Conservation (phyloP, 2,113 vertebrate species). For the Nannobrachium achirus region DNA sequence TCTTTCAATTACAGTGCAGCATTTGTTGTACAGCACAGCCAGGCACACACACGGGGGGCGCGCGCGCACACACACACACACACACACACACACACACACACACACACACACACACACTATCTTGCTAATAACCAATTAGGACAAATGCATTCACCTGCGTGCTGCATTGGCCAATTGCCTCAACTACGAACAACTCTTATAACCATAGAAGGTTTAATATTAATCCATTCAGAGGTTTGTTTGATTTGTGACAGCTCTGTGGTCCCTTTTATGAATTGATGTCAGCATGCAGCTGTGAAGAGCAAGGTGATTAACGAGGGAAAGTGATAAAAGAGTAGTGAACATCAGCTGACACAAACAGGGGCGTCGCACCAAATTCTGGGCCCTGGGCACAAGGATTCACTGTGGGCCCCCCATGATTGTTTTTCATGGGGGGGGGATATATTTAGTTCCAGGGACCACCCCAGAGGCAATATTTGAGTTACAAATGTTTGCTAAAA, state of each 20-base stretch:
- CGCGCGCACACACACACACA: constrained; percentile 8
- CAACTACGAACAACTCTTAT: neutral
- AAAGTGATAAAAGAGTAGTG: constrained; percentile 52
- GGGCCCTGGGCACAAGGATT: too few relatives aligned
- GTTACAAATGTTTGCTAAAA: too few relatives aligned
- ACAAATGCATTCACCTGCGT: constrained; percentile 16
- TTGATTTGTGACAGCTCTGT: constrained; percentile 11
- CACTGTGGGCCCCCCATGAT: too few relatives aligned
- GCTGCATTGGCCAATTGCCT: neutral
- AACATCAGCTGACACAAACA: constrained; percentile 61
- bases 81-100: neutral
- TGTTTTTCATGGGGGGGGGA: too few relatives aligned
- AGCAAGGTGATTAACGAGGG: constrained; percentile 28
- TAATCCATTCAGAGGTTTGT: constrained; percentile 22
- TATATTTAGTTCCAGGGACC: too few relatives aligned
- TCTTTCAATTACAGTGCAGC: constrained; percentile 7
- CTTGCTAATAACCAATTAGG: constrained; percentile 17
- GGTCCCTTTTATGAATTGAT: neutral
- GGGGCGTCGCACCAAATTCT: too few relatives aligned
- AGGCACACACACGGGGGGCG: neutral
- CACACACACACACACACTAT: neutral
- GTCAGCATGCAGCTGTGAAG: constrained; percentile 37
- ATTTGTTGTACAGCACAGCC: neutral
- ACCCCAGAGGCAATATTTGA: too few relatives aligned
- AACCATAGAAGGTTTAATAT: constrained; percentile 14